Percentiles rank a stretch among this genome's conserved stretches.
phyloP scores from a whole-genome alignment of 2,888 invertebrate genomes.

The Laothoe populi region DNA sequence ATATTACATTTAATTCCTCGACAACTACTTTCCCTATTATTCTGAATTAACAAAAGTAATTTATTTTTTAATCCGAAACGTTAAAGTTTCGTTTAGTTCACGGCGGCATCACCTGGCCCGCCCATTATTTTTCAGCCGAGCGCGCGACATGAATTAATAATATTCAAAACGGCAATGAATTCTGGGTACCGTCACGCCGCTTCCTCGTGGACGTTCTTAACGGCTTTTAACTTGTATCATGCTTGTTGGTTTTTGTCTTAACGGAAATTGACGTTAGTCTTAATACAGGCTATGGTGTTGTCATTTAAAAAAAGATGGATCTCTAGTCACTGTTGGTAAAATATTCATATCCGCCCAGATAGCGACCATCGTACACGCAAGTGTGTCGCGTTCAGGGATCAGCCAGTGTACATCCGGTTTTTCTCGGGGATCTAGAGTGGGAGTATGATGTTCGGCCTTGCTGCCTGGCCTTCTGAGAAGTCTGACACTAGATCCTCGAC shows the following conservation, averaged over 20 bases:
- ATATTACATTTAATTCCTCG: not conserved
- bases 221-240: constrained; percentile 4
- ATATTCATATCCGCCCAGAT: too few relatives aligned
- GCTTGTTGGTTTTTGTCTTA: not conserved
- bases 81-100: constrained; percentile 7
- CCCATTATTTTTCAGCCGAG: constrained; percentile 47
- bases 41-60: constrained; percentile 27
- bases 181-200: constrained; percentile 38
- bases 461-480: too few relatives aligned
- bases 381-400: too few relatives aligned
- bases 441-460: too few relatives aligned
- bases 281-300: too few relatives aligned
- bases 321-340: too few relatives aligned
- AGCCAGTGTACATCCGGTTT: too few relatives aligned
- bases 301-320: too few relatives aligned
- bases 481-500: too few relatives aligned
- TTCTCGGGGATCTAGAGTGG: too few relatives aligned
- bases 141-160: constrained; percentile 60
- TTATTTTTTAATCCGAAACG: constrained; percentile 11
- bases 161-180: constrained; percentile 65
- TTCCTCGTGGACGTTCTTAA: constrained; percentile 12
- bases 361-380: too few relatives aligned
- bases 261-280: not conserved
- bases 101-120: constrained; percentile 33
- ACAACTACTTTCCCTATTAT: not conserved